Evolutionary conservation across 37 sponge, comb jelly and placozoan genomes (phyloP), one percentile per base, ranked within the genome.

Genomic region (Diacarnus erythraeanus): DNA sequence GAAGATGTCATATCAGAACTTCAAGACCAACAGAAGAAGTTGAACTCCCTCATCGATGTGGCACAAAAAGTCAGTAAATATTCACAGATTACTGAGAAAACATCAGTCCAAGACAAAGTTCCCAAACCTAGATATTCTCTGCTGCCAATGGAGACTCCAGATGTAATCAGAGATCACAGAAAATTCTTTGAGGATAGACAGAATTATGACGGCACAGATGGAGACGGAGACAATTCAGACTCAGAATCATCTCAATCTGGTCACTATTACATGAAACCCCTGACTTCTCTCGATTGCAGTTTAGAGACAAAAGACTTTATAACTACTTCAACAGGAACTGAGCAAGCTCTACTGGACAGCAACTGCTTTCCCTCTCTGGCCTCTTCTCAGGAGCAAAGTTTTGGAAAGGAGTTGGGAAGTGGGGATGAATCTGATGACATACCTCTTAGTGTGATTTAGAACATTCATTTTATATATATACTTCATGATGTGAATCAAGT

Each of bases 401-500:
- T 56, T 2, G 29, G 30, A 27, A 35, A 74, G 33, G 74, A 74
- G 30, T 36, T 35, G 34, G 69, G 38, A 1, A 42, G 71, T 67
- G 79, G 67, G 22, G 68, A 66, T 29, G 80, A 67, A 57, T 43
- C 68, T 70, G 69, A 80, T 35, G 71, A 80, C 35, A 37, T 42
- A 30, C 44, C 69, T 29, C 40, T 80, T n/a, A 80, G 80, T 27
- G 57, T 80, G 80, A 80, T 80, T 38, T 80, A 33, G 65, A 31
- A 27, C 27, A 38, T 42, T 38, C 17, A 71, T 40, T 25, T 71
- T 47, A 47, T 47, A 31, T 67, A 21, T 67, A 2, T 31, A 4
- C 2, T 2, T 17, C 6, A 54, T n/a, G n/a, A n/a, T n/a, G n/a
- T n/a, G n/a, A n/a, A n/a, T n/a, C n/a, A n/a, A n/a, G n/a, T n/a